A percentile compares a stretch with the other conserved stretches of the same genome.
Evolutionary conservation across 2,113 vertebrate species (phyloP).

Genomic region (Myrmophylax atrothorax): DNA sequence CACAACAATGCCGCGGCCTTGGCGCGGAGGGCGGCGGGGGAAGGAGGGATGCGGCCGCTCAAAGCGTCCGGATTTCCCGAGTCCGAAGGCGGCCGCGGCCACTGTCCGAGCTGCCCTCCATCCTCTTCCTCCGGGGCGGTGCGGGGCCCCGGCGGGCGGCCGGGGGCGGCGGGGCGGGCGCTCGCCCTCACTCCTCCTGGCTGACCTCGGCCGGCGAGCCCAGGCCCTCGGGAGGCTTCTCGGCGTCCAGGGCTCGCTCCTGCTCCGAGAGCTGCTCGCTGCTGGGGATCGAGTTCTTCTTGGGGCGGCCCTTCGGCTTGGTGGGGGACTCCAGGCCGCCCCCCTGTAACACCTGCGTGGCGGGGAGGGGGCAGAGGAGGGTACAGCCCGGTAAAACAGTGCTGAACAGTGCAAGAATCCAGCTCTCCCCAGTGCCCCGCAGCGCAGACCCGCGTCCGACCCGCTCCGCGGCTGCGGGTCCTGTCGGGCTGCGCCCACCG

Average conservation of each 20-base stretch:
- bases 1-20: neutral
- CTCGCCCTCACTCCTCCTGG: conserved; percentile 81
- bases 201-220: conserved; percentile 78
- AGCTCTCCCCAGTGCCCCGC: too few species aligned
- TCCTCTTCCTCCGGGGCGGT: neutral
- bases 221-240: conserved; percentile 78
- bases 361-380: neutral
- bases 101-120: neutral
- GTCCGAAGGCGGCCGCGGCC: neutral
- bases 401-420: neutral
- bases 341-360: conserved; percentile 89
- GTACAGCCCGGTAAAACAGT: neutral
- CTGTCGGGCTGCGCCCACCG: neutral
- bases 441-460: neutral
- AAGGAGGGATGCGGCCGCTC: neutral
- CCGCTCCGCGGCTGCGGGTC: neutral
- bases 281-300: conserved; percentile 97
- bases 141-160: neutral
- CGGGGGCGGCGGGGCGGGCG: neutral
- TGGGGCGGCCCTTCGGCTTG: conserved; percentile 96
- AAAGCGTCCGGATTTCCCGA: neutral
- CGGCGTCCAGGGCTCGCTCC: conserved; percentile 82
- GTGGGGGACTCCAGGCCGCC: conserved; percentile 96
- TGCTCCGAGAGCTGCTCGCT: conserved; percentile 96
- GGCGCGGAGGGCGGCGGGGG: neutral